Percentiles rank a stretch among this genome's conserved stretches.
Evolutionary conservation across 2,797 vertebrate genomes (phyloP).

Genomic region (Pogoniulus pusillus): DNA sequence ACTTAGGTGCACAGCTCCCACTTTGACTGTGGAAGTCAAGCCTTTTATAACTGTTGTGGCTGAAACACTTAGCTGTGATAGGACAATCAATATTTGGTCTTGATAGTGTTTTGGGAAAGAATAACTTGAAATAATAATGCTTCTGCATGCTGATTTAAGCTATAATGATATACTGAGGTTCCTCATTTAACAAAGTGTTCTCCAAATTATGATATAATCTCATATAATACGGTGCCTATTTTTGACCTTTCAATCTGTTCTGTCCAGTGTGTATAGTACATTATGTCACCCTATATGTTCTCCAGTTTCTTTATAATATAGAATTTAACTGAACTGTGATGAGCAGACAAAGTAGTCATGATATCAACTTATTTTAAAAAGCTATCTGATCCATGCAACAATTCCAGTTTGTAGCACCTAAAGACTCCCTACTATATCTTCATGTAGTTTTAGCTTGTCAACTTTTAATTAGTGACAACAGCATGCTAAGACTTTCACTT

Average conservation of each 20-base stretch:
- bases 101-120: background rate
- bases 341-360: background rate
- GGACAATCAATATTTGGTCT: background rate
- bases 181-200: background rate
- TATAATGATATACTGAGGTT: background rate
- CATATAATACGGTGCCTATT: background rate
- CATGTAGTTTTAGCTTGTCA: conserved; percentile 18
- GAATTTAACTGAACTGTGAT: background rate
- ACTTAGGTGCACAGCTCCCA: background rate
- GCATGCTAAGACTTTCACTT: conserved; percentile 48
- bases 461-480: conserved; percentile 50
- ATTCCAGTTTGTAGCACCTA: background rate
- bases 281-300: background rate
- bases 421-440: background rate
- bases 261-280: background rate
- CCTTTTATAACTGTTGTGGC: background rate
- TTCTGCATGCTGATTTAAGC: background rate
- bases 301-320: background rate
- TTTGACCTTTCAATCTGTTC: background rate
- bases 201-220: background rate
- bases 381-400: background rate
- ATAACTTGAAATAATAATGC: background rate
- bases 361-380: background rate
- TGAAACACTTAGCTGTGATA: background rate
- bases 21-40: background rate